phyloP scores from a whole-genome alignment of 2,113 vertebrate genomes.

The Saccopteryx bilineata region DNA sequence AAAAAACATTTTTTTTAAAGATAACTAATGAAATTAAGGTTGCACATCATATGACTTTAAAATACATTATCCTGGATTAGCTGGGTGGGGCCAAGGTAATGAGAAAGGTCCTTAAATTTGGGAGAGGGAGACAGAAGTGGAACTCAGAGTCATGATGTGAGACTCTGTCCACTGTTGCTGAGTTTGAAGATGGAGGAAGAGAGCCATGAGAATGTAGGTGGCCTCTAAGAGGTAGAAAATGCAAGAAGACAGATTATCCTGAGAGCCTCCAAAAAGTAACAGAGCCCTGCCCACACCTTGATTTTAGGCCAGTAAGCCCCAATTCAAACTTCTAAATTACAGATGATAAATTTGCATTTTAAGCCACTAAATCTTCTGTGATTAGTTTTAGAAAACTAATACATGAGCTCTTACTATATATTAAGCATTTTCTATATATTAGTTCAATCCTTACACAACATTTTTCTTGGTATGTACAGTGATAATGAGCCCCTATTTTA shows the following conservation, averaged over 20 bases:
- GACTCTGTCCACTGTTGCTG: not conserved
- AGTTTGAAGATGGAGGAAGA: not conserved
- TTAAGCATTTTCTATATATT: slow-evolving; percentile 19
- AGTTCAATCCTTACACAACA: not conserved
- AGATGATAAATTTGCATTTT: not conserved
- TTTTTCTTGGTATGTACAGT: not conserved
- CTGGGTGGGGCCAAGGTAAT: no score
- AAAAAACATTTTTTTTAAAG: not conserved
- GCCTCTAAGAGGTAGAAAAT: not conserved
- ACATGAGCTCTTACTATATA: not conserved
- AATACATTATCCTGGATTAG: no score
- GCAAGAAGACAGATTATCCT: not conserved
- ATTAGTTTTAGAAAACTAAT: not conserved
- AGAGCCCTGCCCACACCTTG: not conserved
- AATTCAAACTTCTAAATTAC: not conserved
- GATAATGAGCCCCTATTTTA: not conserved
- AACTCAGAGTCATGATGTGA: not conserved
- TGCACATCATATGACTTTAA: slow-evolving; percentile 10
- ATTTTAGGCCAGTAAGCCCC: not conserved
- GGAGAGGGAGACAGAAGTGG: not conserved
- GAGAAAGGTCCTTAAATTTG: not conserved
- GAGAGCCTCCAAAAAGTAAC: not conserved
- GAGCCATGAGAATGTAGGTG: not conserved
- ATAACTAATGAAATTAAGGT: not conserved
- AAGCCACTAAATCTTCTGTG: not conserved